These are phyloP conservation scores for Heteronetta atricapilla DNA, from an alignment of 2,113 vertebrate species.

Conservation along the genomic window DNA sequence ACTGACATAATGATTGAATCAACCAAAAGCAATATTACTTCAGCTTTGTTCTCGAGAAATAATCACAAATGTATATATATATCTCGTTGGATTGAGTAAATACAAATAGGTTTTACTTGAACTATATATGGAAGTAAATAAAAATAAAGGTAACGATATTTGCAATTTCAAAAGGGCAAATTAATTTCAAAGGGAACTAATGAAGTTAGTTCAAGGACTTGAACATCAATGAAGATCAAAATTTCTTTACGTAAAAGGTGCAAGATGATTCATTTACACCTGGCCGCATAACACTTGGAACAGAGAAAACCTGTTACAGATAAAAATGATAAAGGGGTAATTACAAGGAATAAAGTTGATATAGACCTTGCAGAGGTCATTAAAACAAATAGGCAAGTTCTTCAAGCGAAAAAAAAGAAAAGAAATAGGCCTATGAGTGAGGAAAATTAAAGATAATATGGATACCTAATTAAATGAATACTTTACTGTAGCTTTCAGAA, in stretches of 20 bases:
- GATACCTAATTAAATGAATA: neutral
- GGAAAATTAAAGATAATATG: neutral
- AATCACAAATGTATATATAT: neutral
- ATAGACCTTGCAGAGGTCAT: neutral
- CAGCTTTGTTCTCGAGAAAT: neutral
- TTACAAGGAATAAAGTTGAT: neutral
- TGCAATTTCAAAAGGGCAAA: neutral
- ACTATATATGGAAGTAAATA: neutral
- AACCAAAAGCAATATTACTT: neutral
- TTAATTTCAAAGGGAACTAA: slow-evolving; percentile 10
- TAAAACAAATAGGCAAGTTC: neutral
- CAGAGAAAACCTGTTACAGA: neutral
- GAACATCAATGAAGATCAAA: neutral
- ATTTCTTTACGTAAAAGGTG: neutral
- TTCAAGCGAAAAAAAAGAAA: neutral
- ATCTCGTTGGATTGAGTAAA: neutral
- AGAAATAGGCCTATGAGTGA: neutral
- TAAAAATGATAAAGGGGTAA: neutral
- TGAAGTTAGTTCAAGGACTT: neutral
- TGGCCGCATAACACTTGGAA: neutral
- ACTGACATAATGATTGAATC: neutral
- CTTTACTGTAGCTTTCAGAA: neutral
- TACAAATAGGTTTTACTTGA: neutral
- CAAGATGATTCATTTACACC: neutral
- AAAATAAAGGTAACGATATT: neutral